phyloP scores from a whole-genome alignment of 2,113 vertebrate genomes.

The Struthidea cinerea region DNA sequence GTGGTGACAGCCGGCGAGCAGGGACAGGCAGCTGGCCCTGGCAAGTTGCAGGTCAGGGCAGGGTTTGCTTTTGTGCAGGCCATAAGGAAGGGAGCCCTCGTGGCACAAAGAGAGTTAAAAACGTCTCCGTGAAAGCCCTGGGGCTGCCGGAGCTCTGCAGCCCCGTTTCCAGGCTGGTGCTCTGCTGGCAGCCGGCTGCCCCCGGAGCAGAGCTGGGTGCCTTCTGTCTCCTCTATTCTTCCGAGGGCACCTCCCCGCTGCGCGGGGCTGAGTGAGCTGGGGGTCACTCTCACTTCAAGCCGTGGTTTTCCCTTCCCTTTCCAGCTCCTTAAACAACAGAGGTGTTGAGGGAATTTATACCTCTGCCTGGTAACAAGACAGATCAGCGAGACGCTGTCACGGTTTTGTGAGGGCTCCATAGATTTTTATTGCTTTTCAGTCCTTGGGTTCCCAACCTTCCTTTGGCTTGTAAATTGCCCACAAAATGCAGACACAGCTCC shows the following conservation, averaged over 20 bases:
- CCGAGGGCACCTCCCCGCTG: neutral
- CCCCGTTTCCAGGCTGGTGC: neutral
- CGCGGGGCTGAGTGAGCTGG: neutral
- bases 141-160: neutral
- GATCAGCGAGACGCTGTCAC: constrained; percentile 42
- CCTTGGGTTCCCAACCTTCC: constrained; percentile 69
- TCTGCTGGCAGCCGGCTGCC: neutral
- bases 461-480: constrained; percentile 66
- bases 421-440: constrained; percentile 68
- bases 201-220: neutral
- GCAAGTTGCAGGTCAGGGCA: neutral
- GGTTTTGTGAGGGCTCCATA: constrained; percentile 43
- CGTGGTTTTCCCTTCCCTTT: constrained; percentile 8
- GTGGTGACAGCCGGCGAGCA: neutral
- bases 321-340: constrained; percentile 69
- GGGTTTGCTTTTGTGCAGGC: neutral
- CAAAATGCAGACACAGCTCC: constrained; percentile 65
- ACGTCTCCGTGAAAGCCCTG: neutral
- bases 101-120: neutral
- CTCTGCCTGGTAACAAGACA: constrained; percentile 64
- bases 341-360: constrained; percentile 67
- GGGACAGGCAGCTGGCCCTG: neutral
- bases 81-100: neutral
- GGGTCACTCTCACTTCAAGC: constrained; percentile 23
- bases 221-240: constrained; percentile 22